These are phyloP conservation scores for Mus spretus DNA, from an alignment of 2,797 vertebrate genomes.

Conservation along the genomic window DNA sequence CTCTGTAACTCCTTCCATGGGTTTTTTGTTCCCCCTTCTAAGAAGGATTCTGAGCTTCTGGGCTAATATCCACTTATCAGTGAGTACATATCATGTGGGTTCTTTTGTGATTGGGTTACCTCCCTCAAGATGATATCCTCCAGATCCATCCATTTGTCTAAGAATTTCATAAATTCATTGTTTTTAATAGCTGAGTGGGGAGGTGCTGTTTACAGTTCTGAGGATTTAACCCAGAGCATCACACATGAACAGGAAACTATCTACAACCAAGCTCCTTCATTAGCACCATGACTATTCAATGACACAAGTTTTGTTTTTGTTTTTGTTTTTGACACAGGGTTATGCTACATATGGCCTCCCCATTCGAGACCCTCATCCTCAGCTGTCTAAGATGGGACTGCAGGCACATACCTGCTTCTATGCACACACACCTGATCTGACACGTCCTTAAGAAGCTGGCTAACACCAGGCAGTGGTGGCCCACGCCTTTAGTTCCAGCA, in stretches of 20 bases:
- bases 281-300: neutral
- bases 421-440: neutral
- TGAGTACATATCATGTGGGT: too few relatives aligned
- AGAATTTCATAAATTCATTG: too few relatives aligned
- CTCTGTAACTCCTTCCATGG: too few relatives aligned
- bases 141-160: too few relatives aligned
- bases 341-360: neutral
- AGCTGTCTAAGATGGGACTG: neutral
- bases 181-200: neutral
- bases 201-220: neutral
- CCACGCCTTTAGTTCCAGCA: too few relatives aligned
- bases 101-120: too few relatives aligned
- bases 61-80: too few relatives aligned
- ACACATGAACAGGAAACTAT: neutral
- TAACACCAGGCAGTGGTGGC: too few relatives aligned
- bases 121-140: too few relatives aligned
- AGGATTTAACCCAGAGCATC: neutral
- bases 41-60: too few relatives aligned
- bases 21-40: too few relatives aligned
- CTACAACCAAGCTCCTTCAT: neutral
- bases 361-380: neutral
- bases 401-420: neutral
- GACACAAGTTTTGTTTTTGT: neutral
- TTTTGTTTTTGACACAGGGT: neutral
- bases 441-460: neutral